A percentile compares a stretch with the other conserved stretches of the same genome.
Evolutionary conservation across 2,797 vertebrate species (phyloP).

Genomic region (Centroberyx gerrardi): DNA sequence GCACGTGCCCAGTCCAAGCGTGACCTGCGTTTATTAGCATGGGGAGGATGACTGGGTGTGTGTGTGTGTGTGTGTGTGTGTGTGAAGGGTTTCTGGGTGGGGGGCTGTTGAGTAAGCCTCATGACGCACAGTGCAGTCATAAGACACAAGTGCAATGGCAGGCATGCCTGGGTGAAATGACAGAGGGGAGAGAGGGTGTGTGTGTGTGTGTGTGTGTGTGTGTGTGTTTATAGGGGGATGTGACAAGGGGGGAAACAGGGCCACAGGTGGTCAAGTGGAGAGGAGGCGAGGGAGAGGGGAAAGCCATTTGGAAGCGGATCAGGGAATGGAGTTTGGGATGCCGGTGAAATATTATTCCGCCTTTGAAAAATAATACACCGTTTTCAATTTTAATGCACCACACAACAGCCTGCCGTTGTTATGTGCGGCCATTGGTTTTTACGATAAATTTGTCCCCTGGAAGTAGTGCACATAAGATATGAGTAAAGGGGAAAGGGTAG

Average conservation of each 20-base stretch:
- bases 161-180: slow-evolving; percentile 56
- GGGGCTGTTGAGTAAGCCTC: slow-evolving; percentile 52
- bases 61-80: slow-evolving; percentile 14
- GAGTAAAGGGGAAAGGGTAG: neutral
- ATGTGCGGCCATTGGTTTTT: neutral
- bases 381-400: slow-evolving; percentile 35
- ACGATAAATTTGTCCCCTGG: slow-evolving; percentile 9
- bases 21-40: slow-evolving; percentile 56
- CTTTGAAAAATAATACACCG: slow-evolving; percentile 30
- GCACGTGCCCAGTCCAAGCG: slow-evolving; percentile 60
- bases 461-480: slow-evolving; percentile 17
- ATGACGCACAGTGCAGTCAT: slow-evolving; percentile 65
- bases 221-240: slow-evolving; percentile 21
- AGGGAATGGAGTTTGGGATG: slow-evolving; percentile 1
- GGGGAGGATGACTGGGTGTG: slow-evolving; percentile 19
- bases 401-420: neutral
- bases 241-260: slow-evolving; percentile 64
- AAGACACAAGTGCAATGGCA: slow-evolving; percentile 64
- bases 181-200: slow-evolving; percentile 17
- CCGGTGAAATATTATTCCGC: slow-evolving; percentile 24
- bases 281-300: neutral
- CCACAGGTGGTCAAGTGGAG: slow-evolving; percentile 74
- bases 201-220: slow-evolving; percentile 12
- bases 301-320: slow-evolving; percentile 11
- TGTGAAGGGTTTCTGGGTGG: slow-evolving; percentile 20